Conservation (phyloP, 2,888 invertebrate genomes). For the Ophraella communa region DNA sequence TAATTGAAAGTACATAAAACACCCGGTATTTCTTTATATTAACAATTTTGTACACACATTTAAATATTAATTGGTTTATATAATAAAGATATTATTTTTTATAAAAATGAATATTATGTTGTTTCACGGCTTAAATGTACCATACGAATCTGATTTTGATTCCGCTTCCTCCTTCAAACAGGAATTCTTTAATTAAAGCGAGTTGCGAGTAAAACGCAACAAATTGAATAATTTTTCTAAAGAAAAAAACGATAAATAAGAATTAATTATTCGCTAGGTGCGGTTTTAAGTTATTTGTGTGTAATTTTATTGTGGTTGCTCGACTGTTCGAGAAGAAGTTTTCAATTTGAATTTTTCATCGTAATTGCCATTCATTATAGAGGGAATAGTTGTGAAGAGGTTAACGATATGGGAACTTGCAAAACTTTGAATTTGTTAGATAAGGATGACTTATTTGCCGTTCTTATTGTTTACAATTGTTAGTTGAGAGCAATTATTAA, state of each 20-base stretch:
- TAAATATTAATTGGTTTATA: no score
- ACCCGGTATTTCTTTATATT: no score
- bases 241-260: constrained; percentile 17
- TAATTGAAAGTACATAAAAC: no score
- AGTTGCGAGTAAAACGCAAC: constrained; percentile 23
- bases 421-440: background rate
- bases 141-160: background rate
- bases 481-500: no score
- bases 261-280: constrained; percentile 14
- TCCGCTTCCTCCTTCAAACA: background rate
- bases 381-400: constrained; percentile 5
- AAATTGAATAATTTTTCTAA: constrained; percentile 23
- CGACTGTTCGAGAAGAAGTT: constrained; percentile 8
- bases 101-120: background rate
- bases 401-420: constrained; percentile 18
- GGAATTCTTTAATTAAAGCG: constrained; percentile 4
- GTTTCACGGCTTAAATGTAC: background rate
- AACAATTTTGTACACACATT: no score
- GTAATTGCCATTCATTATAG: constrained; percentile 16
- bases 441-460: background rate
- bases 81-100: no score
- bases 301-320: constrained; percentile 17
- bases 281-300: constrained; percentile 9
- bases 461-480: background rate
- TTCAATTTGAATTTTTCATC: constrained; percentile 21